Conservation (phyloP, 2,888 invertebrate species). For the Philereme vetulata region DNA sequence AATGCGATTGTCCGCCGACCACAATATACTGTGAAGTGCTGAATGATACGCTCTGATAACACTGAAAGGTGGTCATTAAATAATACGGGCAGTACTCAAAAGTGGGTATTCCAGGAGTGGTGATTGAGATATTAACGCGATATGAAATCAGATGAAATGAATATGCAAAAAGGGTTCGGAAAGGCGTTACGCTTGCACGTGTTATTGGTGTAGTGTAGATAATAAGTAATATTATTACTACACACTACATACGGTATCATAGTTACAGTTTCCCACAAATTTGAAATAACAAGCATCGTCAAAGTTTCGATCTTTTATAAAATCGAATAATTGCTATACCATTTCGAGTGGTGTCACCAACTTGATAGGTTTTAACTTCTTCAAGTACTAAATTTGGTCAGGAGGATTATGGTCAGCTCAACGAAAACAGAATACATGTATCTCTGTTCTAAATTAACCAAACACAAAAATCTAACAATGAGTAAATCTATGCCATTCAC, state of each 20-base stretch:
- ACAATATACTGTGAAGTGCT: constrained; percentile 57
- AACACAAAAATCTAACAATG: constrained; percentile 10
- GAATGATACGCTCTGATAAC: constrained; percentile 58
- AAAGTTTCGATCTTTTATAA: too few relatives aligned
- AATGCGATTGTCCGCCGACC: constrained; percentile 76
- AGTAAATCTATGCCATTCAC: constrained; percentile 10
- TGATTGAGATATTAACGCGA: constrained; percentile 54
- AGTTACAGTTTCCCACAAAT: too few relatives aligned
- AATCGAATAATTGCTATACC: too few relatives aligned
- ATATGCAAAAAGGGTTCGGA: constrained; percentile 33
- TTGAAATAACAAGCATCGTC: too few relatives aligned
- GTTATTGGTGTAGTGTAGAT: neutral
- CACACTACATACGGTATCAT: too few relatives aligned
- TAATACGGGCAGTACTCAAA: neutral
- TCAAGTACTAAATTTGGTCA: too few relatives aligned
- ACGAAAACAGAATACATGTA: too few relatives aligned
- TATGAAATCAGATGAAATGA: constrained; percentile 34
- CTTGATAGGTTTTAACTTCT: too few relatives aligned
- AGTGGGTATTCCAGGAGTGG: constrained; percentile 28
- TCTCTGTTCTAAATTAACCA: neutral
- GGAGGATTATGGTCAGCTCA: too few relatives aligned
- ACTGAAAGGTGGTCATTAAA: constrained; percentile 48
- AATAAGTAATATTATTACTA: neutral
- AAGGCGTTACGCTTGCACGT: constrained; percentile 31
- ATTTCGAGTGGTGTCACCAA: too few relatives aligned